phyloP scores from a whole-genome alignment of 2,888 invertebrate species.

The Carterocephalus palaemon region DNA sequence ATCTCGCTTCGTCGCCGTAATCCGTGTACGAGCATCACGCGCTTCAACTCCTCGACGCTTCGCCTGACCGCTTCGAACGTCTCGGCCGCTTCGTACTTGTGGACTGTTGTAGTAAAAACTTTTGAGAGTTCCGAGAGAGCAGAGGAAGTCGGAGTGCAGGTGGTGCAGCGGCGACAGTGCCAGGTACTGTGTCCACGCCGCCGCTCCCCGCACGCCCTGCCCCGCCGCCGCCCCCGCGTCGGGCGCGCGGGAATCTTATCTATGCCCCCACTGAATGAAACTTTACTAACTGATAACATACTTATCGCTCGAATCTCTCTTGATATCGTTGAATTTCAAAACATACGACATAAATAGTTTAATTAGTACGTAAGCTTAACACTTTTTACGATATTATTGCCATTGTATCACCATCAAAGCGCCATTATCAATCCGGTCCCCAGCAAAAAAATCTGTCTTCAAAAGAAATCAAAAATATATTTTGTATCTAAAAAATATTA shows the following conservation, averaged over 20 bases:
- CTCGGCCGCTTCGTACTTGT: conserved; percentile 48
- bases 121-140: conserved; percentile 44
- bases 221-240: conserved; percentile 37
- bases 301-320: neutral
- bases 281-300: conserved; percentile 25
- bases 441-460: too few species aligned
- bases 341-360: too few species aligned
- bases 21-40: conserved; percentile 69
- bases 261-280: conserved; percentile 50
- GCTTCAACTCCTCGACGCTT: conserved; percentile 66
- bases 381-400: too few species aligned
- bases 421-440: too few species aligned
- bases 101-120: conserved; percentile 55
- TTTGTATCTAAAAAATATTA: too few species aligned
- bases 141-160: conserved; percentile 52
- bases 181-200: conserved; percentile 63
- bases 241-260: conserved; percentile 49
- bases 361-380: too few species aligned
- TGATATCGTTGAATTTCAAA: neutral
- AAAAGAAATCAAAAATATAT: too few species aligned
- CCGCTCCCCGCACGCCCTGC: conserved; percentile 37
- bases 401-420: too few species aligned
- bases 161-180: conserved; percentile 57
- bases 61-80: conserved; percentile 58
- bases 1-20: conserved; percentile 78